phyloP scores from a whole-genome alignment of 1,140 invertebrate genomes.

The Diorhabda sublineata region DNA sequence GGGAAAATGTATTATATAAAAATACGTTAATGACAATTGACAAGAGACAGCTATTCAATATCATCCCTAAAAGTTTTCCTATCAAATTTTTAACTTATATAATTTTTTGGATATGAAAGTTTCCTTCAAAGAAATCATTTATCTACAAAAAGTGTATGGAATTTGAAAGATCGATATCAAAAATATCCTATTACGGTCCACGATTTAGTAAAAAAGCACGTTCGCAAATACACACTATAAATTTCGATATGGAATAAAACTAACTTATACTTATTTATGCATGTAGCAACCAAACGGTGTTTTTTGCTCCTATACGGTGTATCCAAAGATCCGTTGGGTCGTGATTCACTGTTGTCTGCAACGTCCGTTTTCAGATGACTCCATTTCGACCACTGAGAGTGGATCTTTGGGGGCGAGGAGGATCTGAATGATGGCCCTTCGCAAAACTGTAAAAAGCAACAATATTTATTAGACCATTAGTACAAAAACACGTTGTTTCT shows the following conservation, averaged over 20 bases:
- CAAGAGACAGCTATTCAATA: too few relatives aligned
- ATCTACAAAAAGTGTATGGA: too few relatives aligned
- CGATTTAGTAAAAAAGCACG: background rate
- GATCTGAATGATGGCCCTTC: conserved; percentile 6
- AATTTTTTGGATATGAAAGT: too few relatives aligned
- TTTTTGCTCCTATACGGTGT: background rate
- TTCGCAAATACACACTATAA: conserved; percentile 7
- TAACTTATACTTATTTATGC: conserved; percentile 18
- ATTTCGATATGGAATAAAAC: conserved; percentile 4
- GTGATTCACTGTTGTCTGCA: background rate
- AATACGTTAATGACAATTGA: too few relatives aligned
- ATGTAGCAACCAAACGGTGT: conserved; percentile 5
- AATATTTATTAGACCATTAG: too few relatives aligned
- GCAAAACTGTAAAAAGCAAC: conserved; percentile 9
- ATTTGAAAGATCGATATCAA: too few relatives aligned
- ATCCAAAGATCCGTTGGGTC: background rate
- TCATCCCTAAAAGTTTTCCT: too few relatives aligned
- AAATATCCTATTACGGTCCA: too few relatives aligned
- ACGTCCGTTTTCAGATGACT: background rate
- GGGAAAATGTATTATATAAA: too few relatives aligned
- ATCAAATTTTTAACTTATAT: too few relatives aligned
- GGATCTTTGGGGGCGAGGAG: background rate
- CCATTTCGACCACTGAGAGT: conserved; percentile 14
- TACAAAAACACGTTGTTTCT: too few relatives aligned
- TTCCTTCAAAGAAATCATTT: too few relatives aligned